Evolutionary conservation across 2,888 invertebrate genomes (phyloP).

Genomic region (Hemicrepidius hirtus): DNA sequence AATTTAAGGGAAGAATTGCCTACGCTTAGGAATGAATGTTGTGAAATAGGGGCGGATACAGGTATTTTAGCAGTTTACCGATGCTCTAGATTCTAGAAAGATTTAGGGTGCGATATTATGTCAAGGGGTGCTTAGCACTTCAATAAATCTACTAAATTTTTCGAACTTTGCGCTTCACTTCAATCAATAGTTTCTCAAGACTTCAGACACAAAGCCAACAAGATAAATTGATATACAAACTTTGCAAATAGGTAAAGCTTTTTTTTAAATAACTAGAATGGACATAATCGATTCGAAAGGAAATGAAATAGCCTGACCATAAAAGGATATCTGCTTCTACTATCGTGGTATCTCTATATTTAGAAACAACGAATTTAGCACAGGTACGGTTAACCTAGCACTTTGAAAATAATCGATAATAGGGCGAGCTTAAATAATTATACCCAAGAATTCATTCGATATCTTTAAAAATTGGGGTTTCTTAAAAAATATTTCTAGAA

Average conservation of each 20-base stretch:
- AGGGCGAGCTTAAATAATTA: slow-evolving; percentile 1
- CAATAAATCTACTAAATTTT: slow-evolving; percentile 34
- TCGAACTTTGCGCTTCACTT: slow-evolving; percentile 32
- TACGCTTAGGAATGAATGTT: slow-evolving; percentile 31
- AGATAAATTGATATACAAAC: neutral
- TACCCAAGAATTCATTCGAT: neutral
- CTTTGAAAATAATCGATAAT: slow-evolving; percentile 27
- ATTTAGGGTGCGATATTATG: slow-evolving; percentile 41
- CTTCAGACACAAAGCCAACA: slow-evolving; percentile 29
- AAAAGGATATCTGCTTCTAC: slow-evolving; percentile 30
- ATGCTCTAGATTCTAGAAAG: slow-evolving; percentile 36
- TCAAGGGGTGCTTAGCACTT: slow-evolving; percentile 40
- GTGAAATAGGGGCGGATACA: slow-evolving; percentile 43
- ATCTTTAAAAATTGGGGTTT: too few relatives aligned
- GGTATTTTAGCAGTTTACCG: slow-evolving; percentile 42
- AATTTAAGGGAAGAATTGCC: slow-evolving; percentile 23
- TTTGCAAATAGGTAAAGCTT: slow-evolving; percentile 1
- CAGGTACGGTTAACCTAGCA: slow-evolving; percentile 25
- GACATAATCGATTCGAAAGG: slow-evolving; percentile 25
- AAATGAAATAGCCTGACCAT: slow-evolving; percentile 33
- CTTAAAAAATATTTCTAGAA: too few relatives aligned
- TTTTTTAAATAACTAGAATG: slow-evolving; percentile 25
- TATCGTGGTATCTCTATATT: slow-evolving; percentile 36
- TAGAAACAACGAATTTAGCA: slow-evolving; percentile 39
- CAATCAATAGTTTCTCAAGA: slow-evolving; percentile 37